A percentile compares a stretch with the other conserved stretches of the same genome.
Evolutionary conservation across 2,888 invertebrate species (phyloP).

Genomic region (Chymomyza procnemis): DNA sequence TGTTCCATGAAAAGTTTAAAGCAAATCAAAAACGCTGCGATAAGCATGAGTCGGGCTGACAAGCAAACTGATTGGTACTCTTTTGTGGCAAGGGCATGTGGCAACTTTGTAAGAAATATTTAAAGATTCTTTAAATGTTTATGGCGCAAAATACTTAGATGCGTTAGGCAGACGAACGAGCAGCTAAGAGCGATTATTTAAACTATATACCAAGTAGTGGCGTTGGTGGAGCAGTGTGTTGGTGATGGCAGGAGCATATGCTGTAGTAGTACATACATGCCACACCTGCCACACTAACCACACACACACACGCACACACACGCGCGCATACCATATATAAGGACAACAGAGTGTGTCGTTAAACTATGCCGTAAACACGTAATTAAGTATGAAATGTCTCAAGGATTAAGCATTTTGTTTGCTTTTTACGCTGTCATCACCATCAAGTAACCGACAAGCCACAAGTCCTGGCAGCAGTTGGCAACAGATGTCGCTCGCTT

Average conservation of each 20-base stretch:
- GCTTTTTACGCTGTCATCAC: conserved; percentile 58
- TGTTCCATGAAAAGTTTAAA: conserved; percentile 56
- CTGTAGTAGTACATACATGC: too few relatives aligned
- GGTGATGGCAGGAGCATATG: too few relatives aligned
- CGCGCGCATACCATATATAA: not conserved
- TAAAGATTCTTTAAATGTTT: not conserved
- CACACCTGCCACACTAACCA: conserved; percentile 25
- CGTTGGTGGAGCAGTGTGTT: too few relatives aligned
- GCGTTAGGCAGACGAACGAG: too few relatives aligned
- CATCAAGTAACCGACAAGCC: conserved; percentile 47
- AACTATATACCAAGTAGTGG: too few relatives aligned
- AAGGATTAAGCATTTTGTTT: conserved; percentile 60
- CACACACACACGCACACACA: conserved; percentile 9
- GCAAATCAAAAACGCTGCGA: conserved; percentile 69
- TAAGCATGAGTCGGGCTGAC: conserved; percentile 72
- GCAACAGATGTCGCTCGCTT: conserved; percentile 59
- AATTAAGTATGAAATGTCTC: conserved; percentile 66
- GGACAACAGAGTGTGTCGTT: not conserved
- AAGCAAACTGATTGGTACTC: conserved; percentile 69
- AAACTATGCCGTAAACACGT: conserved; percentile 59
- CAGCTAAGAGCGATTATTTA: too few relatives aligned
- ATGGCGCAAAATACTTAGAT: not conserved
- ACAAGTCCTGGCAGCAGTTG: conserved; percentile 45
- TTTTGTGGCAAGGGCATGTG: not conserved
- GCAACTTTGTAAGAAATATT: not conserved